Conservation (phyloP, 2,113 vertebrate species). For the Pedionomus torquatus region DNA sequence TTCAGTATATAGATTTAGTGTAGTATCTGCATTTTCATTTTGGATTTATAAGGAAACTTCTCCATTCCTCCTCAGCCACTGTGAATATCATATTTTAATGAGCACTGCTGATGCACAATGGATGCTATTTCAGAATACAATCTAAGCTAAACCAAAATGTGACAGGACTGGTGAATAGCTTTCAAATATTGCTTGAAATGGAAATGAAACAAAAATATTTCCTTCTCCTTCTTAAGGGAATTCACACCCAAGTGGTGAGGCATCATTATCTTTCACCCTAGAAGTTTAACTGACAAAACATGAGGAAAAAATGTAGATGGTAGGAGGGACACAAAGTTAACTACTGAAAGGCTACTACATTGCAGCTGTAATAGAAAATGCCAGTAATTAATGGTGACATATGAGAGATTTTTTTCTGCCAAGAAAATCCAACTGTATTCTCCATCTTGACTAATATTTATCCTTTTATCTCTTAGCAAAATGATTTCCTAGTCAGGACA, state of each 20-base stretch:
- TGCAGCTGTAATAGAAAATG: not conserved
- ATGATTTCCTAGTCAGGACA: not conserved
- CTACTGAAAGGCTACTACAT: not conserved
- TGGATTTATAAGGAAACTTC: too few species aligned
- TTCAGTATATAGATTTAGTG: too few species aligned
- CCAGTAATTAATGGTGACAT: not conserved
- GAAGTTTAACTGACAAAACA: not conserved
- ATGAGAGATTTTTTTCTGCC: not conserved
- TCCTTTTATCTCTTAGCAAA: not conserved
- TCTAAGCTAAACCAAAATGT: not conserved
- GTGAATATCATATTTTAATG: not conserved
- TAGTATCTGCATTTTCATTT: too few species aligned
- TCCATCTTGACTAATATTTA: not conserved
- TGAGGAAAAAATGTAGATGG: not conserved
- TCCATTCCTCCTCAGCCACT: not conserved
- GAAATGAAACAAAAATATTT: not conserved
- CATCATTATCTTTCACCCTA: not conserved
- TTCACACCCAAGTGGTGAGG: not conserved
- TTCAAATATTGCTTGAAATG: not conserved
- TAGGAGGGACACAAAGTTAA: not conserved
- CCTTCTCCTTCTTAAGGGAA: not conserved
- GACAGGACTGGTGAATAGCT: not conserved
- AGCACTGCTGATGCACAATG: not conserved
- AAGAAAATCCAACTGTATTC: not conserved
- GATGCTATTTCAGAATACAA: not conserved